These are phyloP conservation scores for Miniopterus natalensis DNA, from an alignment of 2,113 vertebrate genomes.

Conservation along the genomic window DNA sequence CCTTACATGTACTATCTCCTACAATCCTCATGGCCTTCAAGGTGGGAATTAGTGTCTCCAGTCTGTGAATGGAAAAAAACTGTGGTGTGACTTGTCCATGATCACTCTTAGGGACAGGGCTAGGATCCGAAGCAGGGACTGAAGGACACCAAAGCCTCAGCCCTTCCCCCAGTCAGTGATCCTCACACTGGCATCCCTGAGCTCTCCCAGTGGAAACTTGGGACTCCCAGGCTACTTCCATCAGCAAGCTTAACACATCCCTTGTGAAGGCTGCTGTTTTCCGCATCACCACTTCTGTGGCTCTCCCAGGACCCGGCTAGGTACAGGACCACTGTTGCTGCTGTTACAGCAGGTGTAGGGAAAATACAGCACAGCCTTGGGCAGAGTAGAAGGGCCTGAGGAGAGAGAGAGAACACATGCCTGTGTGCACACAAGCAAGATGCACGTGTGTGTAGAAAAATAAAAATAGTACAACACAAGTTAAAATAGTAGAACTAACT, in stretches of 20 bases:
- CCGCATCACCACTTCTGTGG: background rate
- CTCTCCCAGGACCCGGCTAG: conserved; percentile 43
- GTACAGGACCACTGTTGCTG: background rate
- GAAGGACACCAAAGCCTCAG: background rate
- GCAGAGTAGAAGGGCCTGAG: background rate
- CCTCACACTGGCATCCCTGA: background rate
- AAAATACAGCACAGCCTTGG: background rate
- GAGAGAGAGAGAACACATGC: background rate
- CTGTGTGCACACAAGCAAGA: accelerated
- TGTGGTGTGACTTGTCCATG: background rate
- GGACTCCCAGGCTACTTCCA: background rate
- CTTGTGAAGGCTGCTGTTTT: background rate
- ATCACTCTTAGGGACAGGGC: background rate
- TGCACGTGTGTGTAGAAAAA: accelerated
- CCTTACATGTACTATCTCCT: background rate
- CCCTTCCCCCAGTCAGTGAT: background rate
- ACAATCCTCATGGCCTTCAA: background rate
- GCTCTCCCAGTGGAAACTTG: background rate
- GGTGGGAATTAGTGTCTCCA: background rate
- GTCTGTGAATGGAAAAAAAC: background rate
- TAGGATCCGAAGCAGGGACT: background rate
- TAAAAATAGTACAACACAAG: background rate
- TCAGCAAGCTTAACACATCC: background rate
- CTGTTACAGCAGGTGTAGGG: background rate
- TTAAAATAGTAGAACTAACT: background rate